phyloP scores from a whole-genome alignment of 2,113 vertebrate species.

The Rhinichthys klamathensis region DNA sequence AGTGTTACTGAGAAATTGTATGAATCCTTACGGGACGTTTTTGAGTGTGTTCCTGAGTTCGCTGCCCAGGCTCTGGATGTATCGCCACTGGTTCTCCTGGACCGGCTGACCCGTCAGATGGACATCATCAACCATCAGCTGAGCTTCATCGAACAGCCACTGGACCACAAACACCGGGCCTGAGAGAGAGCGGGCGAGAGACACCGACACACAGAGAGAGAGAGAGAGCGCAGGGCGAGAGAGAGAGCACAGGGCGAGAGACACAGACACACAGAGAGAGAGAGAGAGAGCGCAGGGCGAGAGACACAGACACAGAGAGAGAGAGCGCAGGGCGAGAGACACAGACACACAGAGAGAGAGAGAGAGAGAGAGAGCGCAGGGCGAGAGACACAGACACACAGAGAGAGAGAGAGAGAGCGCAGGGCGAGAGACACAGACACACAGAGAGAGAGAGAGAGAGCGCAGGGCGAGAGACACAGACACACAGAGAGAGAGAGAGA shows the following conservation, averaged over 20 bases:
- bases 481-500: neutral
- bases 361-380: no score
- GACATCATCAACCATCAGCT: conserved; percentile 94
- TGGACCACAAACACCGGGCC: conserved; percentile 94
- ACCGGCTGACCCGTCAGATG: conserved; percentile 94
- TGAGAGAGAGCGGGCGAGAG: neutral
- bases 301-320: no score
- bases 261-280: neutral
- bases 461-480: neutral
- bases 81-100: conserved; percentile 95
- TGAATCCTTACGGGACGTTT: conserved; percentile 86
- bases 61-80: conserved; percentile 93
- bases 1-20: no score
- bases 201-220: neutral
- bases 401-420: neutral
- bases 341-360: neutral
- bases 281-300: neutral
- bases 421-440: no score
- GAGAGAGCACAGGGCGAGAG: neutral
- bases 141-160: conserved; percentile 98
- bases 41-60: conserved; percentile 92
- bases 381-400: no score
- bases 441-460: neutral
- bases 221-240: neutral
- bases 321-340: no score